Conservation (phyloP, 2,888 invertebrate species). For the Heliconius charithonia region DNA sequence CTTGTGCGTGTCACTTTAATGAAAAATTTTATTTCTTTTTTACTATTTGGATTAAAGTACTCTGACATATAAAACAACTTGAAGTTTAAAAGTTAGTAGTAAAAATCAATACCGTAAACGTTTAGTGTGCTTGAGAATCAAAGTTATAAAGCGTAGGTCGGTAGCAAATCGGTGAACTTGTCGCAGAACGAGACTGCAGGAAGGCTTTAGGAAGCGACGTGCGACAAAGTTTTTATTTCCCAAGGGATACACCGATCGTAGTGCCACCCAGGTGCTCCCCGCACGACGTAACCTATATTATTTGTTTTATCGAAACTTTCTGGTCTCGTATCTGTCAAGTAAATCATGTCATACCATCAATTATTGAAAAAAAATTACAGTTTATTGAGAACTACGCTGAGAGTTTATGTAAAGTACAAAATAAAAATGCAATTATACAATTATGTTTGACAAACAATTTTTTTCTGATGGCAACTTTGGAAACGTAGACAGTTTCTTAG, state of each 20-base stretch:
- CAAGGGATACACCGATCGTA: constrained; percentile 81
- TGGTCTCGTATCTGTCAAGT: constrained; percentile 81
- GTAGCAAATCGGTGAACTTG: constrained; percentile 78
- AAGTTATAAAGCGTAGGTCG: constrained; percentile 77
- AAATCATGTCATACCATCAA: constrained; percentile 78
- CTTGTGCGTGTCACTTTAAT: constrained; percentile 51
- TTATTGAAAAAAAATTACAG: no score
- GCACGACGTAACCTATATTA: constrained; percentile 81
- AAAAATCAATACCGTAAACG: constrained; percentile 79
- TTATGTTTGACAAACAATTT: background rate
- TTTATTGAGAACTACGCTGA: no score
- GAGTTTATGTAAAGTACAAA: background rate
- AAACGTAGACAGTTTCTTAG: background rate
- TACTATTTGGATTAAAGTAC: background rate
- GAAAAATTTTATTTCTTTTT: constrained; percentile 15
- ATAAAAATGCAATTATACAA: background rate
- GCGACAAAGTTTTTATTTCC: constrained; percentile 84
- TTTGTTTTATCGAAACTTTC: constrained; percentile 82
- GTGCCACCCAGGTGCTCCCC: constrained; percentile 80
- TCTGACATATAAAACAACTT: background rate
- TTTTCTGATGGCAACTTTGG: background rate
- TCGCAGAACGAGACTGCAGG: constrained; percentile 72
- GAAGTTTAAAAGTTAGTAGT: constrained; percentile 58
- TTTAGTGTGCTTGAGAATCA: constrained; percentile 77
- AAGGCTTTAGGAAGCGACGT: constrained; percentile 82